Base-by-base conservation (phyloP, 2,888 invertebrate genomes). In the Drosophila paracracens region DNA sequence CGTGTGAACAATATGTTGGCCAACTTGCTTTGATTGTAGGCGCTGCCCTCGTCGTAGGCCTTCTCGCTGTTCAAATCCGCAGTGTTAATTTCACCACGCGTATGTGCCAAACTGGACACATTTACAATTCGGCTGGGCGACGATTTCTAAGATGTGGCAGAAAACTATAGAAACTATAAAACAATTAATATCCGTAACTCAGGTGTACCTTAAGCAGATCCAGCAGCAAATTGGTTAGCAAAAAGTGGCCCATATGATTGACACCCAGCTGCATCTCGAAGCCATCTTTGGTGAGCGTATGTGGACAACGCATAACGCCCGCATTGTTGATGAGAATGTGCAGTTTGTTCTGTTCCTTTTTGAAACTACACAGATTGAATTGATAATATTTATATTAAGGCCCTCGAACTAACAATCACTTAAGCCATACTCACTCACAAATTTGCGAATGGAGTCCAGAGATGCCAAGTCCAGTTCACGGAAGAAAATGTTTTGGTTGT, bases 1-100 rank as follows among this genome's bases (percentile, higher is more conserved):
- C 94, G 94, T 0, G 96, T 95, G 89, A 97, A 97, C 36, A 97
- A 91, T n/a, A 97, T 90, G 91, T 97, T 97, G 0, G 97, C 97
- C 59, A 97, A 93, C 94, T 97, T 97, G 91, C 97, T 97, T 92
- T 96, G 96, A 52, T 93, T 93, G 87, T 97, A 98, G 0, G 96
- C 96, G 57, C 63, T 81, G 10, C 88, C 89, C 38, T 82, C 83
- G 38, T 94, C 94, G 0, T 94, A 91, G 0, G 95, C 92, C 77
- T 94, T 95, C 80, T 97, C 95, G 82, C 95, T 96, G 91, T 97
- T 97, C 31, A 97, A 92, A 91, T 97, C 96, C 0, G 95, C 95
- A 0, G 89, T 76, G 68, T 93, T 92, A 1, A 95, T 91, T 79
- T 93, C 76, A 83, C 94, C 94, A 92, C 94, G 82, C 18, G 83